These are phyloP conservation scores for Hephaestus fuliginosus DNA, from an alignment of 2,797 vertebrate species.

Conservation along the genomic window DNA sequence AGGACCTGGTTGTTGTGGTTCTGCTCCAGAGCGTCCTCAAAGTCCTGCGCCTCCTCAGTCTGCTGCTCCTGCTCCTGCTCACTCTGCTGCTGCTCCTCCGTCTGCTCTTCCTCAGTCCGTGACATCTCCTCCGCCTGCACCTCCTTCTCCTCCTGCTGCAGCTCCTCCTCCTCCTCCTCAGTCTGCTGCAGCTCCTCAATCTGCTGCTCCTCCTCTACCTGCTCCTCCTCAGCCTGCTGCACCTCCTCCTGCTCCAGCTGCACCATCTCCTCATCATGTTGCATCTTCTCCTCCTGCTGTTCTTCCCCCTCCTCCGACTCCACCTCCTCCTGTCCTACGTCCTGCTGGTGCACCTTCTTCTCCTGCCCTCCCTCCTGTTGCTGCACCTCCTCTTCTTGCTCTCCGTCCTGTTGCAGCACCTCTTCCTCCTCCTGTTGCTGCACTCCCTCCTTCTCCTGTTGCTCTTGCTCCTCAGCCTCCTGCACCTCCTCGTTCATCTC, in stretches of 20 bases:
- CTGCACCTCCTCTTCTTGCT: not conserved
- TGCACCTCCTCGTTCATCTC: constrained; percentile 62
- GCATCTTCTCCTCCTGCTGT: not conserved
- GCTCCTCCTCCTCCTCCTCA: constrained; percentile 9
- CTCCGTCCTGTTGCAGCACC: not conserved
- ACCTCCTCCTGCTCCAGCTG: constrained; percentile 1
- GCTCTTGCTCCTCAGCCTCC: constrained; percentile 30
- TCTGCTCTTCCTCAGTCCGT: constrained; percentile 15
- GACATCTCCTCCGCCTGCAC: constrained; percentile 9
- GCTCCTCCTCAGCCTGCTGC: not conserved
- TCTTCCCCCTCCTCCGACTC: not conserved
- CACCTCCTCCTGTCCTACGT: not conserved
- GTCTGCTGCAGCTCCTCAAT: constrained; percentile 2
- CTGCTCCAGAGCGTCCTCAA: constrained; percentile 67
- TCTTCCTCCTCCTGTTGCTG: not conserved
- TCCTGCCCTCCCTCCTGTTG: not conserved
- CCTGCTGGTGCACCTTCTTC: not conserved
- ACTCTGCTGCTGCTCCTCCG: constrained; percentile 17
- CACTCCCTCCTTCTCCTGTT: constrained; percentile 14
- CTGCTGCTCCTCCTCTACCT: constrained; percentile 8
- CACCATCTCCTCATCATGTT: not conserved
- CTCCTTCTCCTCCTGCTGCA: constrained; percentile 39
- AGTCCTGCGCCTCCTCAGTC: constrained; percentile 51
- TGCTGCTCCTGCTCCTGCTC: constrained; percentile 3
- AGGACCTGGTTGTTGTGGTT: constrained; percentile 76